Evolutionary conservation across 2,113 vertebrate species (phyloP).

Genomic region (Trogon melanurus): DNA sequence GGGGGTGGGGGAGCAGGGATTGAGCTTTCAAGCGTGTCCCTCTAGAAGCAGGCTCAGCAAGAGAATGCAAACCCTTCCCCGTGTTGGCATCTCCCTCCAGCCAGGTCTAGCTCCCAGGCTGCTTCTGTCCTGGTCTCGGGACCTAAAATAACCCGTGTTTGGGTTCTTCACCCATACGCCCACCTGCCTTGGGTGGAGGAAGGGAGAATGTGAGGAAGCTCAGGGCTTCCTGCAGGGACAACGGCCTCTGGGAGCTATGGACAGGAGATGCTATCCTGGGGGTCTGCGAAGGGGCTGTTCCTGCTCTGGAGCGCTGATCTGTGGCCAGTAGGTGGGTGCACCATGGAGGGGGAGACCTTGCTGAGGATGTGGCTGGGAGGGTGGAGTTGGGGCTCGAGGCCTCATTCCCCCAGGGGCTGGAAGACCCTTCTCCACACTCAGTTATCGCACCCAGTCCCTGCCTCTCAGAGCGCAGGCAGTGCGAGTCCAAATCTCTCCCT

Average conservation of each 20-base stretch:
- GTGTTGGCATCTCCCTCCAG: fast-evolving
- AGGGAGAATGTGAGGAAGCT: fast-evolving
- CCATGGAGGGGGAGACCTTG: fast-evolving
- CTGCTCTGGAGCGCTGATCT: fast-evolving
- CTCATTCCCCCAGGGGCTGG: fast-evolving
- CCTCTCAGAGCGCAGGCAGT: fast-evolving
- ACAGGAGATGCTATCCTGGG: fast-evolving
- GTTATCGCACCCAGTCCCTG: too few relatives aligned
- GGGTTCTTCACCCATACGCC: background rate
- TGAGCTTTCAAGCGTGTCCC: background rate
- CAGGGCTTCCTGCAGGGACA: background rate
- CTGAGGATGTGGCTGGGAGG: fast-evolving
- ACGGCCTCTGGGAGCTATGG: background rate
- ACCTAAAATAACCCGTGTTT: fast-evolving
- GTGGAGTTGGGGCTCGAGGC: background rate
- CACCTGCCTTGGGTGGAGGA: fast-evolving
- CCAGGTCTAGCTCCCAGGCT: fast-evolving
- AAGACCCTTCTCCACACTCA: fast-evolving
- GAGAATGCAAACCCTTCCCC: fast-evolving
- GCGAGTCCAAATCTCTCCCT: fast-evolving
- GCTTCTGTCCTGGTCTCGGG: background rate
- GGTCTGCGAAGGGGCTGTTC: background rate
- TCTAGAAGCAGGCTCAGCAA: background rate
- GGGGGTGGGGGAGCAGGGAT: too few relatives aligned
- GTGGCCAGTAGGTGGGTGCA: fast-evolving